A percentile compares a stretch with the other conserved stretches of the same genome.
phyloP scores from a whole-genome alignment of 2,888 invertebrate species.

The Aleiodes leptofemur region DNA sequence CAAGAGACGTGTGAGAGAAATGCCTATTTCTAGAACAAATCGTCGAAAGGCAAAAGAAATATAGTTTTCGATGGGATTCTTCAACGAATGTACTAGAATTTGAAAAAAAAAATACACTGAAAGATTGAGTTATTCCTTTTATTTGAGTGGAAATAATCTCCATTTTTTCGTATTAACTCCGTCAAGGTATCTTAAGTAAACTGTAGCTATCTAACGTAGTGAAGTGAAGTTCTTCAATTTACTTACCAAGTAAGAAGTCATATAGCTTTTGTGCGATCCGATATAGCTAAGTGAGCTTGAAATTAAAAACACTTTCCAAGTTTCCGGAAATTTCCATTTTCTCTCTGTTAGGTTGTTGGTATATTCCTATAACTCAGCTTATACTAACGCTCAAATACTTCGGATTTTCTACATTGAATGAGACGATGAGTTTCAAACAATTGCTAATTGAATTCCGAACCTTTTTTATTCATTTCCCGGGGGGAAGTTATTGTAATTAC shows the following conservation, averaged over 20 bases:
- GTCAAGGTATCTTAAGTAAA: too few relatives aligned
- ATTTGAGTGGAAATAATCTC: too few relatives aligned
- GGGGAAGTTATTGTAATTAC: too few relatives aligned
- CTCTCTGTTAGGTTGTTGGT: neutral
- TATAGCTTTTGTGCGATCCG: constrained; percentile 4
- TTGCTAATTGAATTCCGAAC: neutral
- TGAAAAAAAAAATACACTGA: too few relatives aligned
- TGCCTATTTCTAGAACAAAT: too few relatives aligned
- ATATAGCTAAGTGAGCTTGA: constrained; percentile 36
- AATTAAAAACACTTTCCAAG: constrained; percentile 40
- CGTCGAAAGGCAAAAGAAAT: too few relatives aligned
- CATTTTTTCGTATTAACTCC: too few relatives aligned
- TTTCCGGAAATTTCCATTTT: constrained; percentile 41
- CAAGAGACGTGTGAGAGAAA: too few relatives aligned
- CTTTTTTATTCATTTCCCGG: constrained; percentile 4
- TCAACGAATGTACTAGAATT: too few relatives aligned
- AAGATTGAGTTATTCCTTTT: too few relatives aligned
- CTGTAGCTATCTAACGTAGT: neutral
- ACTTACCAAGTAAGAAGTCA: constrained; percentile 2
- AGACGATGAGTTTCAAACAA: too few relatives aligned
- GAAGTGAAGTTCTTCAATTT: neutral
- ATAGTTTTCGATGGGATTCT: too few relatives aligned
- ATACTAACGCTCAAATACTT: neutral
- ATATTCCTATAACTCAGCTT: constrained; percentile 6
- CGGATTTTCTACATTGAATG: neutral